Evolutionary conservation across 2,888 invertebrate genomes (phyloP), one percentile per base, ranked within the genome.

Genomic region (Diarsia rubi): DNA sequence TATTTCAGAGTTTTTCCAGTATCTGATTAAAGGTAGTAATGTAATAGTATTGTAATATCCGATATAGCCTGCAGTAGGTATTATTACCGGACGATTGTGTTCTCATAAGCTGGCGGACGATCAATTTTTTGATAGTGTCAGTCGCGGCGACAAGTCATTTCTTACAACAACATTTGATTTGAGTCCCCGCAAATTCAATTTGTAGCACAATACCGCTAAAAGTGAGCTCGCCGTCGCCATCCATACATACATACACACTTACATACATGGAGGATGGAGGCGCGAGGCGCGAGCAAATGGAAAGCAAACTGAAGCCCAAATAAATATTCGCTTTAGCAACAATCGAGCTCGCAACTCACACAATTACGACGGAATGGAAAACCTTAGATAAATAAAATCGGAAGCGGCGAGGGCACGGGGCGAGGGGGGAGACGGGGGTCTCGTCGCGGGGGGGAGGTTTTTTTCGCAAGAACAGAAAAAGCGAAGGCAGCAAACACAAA

Each of bases 101-200:
- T 45, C 70, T 78, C 71, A 70, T 77, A 73, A 86, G 86, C 85
- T 70, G 82, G 75, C 88, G 86, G 79, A 84, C 91, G 96, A 96
- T 96, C 96, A 94, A 96, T 96, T 95, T 96, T 93, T 94, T 94
- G 96, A 96, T 96, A 96, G 90, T 92, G 96, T 96, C 96, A 94
- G 88, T 92, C 92, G 92, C 92, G 91, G 89, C 92, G 93, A 93
- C 93, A 91, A 93, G 91, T 94, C 93, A 95, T 94, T 94, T 93
- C 95, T 92, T 91, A 88, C 92, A 94, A 94, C 95, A 95, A 95
- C 95, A 93, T 95, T 95, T 93, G 93, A 95, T 95, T 94, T 92
- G 92, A 93, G 93, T 86, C 93, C 89, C 93, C 92, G 89, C 94
- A 94, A 95, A 96, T 95, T 96, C 92, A 95, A 95, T 96, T 95